Evolutionary conservation across 2,113 vertebrate genomes (phyloP).

Genomic region (Pipra filicauda): DNA sequence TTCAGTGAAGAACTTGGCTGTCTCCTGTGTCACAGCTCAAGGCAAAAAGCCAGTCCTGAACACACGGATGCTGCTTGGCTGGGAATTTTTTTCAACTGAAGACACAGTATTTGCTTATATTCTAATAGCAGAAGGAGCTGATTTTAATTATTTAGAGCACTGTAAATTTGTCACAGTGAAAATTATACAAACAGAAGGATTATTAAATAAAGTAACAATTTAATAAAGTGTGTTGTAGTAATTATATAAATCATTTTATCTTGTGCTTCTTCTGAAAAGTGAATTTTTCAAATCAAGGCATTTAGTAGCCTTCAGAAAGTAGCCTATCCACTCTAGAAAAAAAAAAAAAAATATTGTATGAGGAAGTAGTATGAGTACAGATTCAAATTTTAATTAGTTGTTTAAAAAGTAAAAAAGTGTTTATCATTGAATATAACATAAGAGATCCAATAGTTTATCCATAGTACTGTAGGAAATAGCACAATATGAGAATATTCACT

Average conservation of each 20-base stretch:
- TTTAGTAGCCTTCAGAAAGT: neutral
- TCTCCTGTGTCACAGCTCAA: neutral
- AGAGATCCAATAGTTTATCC: neutral
- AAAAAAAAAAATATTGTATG: neutral
- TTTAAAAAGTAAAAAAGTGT: neutral
- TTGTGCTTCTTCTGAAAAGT: neutral
- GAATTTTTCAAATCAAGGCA: neutral
- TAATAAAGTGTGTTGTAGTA: neutral
- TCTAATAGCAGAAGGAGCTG: neutral
- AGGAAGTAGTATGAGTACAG: neutral
- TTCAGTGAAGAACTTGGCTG: neutral
- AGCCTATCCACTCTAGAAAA: neutral
- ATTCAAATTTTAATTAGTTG: neutral
- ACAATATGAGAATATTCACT: neutral
- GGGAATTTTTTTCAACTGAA: neutral
- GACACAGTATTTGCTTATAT: neutral
- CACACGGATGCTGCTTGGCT: rapidly evolving
- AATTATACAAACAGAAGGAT: neutral
- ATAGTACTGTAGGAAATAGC: neutral
- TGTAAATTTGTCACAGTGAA: neutral
- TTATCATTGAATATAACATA: neutral
- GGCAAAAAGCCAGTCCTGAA: neutral
- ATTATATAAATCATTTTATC: neutral
- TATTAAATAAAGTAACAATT: neutral
- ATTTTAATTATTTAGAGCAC: neutral